These are phyloP conservation scores for Athene cunicularia DNA, from an alignment of 2,113 vertebrate species.

Conservation along the genomic window DNA sequence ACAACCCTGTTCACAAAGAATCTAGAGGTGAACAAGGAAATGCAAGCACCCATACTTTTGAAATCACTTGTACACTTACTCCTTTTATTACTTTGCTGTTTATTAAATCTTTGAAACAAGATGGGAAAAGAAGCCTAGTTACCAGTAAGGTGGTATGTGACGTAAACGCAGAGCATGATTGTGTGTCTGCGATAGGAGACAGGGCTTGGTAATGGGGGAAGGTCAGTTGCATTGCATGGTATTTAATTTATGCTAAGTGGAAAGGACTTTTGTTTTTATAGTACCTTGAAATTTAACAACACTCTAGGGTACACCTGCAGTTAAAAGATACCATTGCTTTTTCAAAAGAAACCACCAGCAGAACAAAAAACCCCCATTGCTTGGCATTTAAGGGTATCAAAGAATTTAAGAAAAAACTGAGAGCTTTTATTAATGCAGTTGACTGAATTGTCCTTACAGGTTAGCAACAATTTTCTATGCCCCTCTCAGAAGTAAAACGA, in stretches of 20 bases:
- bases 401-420: neutral
- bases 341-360: neutral
- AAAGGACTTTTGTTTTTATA: neutral
- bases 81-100: neutral
- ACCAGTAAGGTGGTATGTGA: neutral
- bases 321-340: neutral
- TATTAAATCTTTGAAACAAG: neutral
- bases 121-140: neutral
- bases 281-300: neutral
- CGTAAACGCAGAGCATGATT: neutral
- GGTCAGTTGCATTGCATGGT: neutral
- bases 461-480: neutral
- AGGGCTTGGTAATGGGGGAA: neutral
- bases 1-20: neutral
- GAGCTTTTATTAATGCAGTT: neutral
- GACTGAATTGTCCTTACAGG: neutral
- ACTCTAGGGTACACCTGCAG: neutral
- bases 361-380: neutral
- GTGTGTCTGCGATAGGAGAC: neutral
- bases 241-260: neutral
- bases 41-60: neutral
- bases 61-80: neutral
- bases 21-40: neutral
- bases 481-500: neutral
- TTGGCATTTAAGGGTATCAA: neutral